Base-by-base conservation (phyloP, 2,797 vertebrate genomes). In the Syngnathus acus region DNA sequence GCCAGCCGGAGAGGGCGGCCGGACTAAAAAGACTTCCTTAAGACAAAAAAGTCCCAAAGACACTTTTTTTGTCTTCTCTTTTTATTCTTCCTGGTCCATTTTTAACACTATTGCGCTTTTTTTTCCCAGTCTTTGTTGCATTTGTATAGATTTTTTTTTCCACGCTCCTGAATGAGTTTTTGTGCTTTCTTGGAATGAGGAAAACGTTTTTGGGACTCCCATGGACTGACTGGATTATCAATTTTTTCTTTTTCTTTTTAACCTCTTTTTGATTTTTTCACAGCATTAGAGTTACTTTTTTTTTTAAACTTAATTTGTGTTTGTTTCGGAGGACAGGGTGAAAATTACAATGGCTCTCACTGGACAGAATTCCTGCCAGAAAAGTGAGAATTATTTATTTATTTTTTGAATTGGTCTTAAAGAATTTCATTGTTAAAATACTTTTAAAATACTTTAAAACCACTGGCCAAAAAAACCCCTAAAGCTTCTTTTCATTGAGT, bases 21-120 rank as follows among this genome's bases (percentile, higher is more conserved):
- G 86, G 85, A 88, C 89, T 84, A 86, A 91, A 90, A 84, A 89
- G 89, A 89, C 91, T 89, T 88, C 89, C 86, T 90, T 92, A 91
- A 89, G 87, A 87, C 73, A 85, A 84, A 84, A 84, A 84, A 88
- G 85, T 87, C 80, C 79, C 81, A 84, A 75, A 85, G 80, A 72
- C 72, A 73, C 71, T 62, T 76, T 78, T 75, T 76, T 69, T 21
- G 64, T 72, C 65, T 78, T 38, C 19, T 59, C 55, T 57, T 57
- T 8, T 57, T 61, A 23, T 57, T 60, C 38, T 40, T 60, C 58
- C 38, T 60, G 58, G 26, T 57, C 55, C 59, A 61, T 42, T 61
- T 61, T 61, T 21, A 21, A 43, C 26, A 57, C 14, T 37, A 37
- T 57, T 57, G 38, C 19, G 40, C 60, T 45, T 21, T 13, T 19